phyloP scores from a whole-genome alignment of 2,888 invertebrate species.

The Bombylius major region DNA sequence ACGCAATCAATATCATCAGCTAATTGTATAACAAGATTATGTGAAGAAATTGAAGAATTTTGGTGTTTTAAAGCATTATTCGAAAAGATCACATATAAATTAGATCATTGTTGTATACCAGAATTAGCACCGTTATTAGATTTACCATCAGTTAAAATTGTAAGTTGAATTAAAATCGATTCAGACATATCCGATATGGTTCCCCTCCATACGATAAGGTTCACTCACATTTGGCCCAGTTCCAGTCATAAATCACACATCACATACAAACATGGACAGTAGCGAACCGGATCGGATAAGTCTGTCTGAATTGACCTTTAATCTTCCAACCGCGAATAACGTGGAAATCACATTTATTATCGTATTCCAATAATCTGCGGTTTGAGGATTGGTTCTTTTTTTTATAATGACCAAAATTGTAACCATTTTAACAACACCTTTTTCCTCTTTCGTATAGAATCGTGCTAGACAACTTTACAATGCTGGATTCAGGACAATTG shows the following conservation, averaged over 20 bases:
- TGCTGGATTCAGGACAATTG: constrained; percentile 68
- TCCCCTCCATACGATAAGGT: too few species aligned
- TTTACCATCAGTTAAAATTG: constrained; percentile 76
- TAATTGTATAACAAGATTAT: constrained; percentile 63
- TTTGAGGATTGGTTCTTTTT: too few species aligned
- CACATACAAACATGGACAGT: neutral
- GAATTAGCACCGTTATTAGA: constrained; percentile 76
- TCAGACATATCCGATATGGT: too few species aligned
- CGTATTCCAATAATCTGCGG: too few species aligned
- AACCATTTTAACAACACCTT: neutral
- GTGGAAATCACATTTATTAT: too few species aligned
- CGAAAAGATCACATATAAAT: constrained; percentile 53
- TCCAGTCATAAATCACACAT: too few species aligned
- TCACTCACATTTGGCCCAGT: neutral
- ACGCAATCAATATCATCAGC: constrained; percentile 59
- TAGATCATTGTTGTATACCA: constrained; percentile 68
- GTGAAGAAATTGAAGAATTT: constrained; percentile 63
- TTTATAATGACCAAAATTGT: too few species aligned
- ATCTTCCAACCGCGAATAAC: too few species aligned
- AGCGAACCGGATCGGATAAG: too few species aligned
- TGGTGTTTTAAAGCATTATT: constrained; percentile 74
- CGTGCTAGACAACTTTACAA: constrained; percentile 72
- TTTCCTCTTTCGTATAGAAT: constrained; percentile 40
- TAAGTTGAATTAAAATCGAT: constrained; percentile 24
- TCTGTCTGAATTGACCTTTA: too few species aligned